Evolutionary conservation across 1,140 invertebrate genomes (phyloP).

Genomic region (Hylyphantes graminicola): DNA sequence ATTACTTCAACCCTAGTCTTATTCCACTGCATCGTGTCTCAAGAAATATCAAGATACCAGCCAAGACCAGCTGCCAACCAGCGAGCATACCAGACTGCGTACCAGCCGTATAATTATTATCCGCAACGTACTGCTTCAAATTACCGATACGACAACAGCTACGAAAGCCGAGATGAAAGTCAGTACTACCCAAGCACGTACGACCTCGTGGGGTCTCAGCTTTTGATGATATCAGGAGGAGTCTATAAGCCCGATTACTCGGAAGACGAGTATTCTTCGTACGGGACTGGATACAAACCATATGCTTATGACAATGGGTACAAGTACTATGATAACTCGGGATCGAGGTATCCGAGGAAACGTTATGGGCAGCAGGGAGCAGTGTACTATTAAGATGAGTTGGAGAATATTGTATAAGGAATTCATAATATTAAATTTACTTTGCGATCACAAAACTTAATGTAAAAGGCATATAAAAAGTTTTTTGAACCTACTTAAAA

Average conservation of each 20-base stretch:
- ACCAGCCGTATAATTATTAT: slow-evolving; percentile 1
- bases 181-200: background rate
- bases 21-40: background rate
- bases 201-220: background rate
- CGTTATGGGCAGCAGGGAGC: background rate
- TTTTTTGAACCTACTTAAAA: too few relatives aligned
- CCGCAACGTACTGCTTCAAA: too few relatives aligned
- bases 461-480: too few relatives aligned
- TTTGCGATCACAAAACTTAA: too few relatives aligned
- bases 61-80: background rate
- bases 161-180: background rate
- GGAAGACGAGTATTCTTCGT: background rate
- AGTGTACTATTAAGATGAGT: too few relatives aligned
- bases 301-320: slow-evolving; percentile 3
- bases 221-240: background rate
- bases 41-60: background rate
- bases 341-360: background rate
- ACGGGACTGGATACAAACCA: background rate
- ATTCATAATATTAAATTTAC: too few relatives aligned
- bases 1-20: background rate
- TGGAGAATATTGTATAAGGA: too few relatives aligned
- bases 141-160: background rate
- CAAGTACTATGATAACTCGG: background rate
- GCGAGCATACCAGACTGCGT: background rate
- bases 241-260: slow-evolving; percentile 10